A percentile compares a stretch with the other conserved stretches of the same genome.
These are phyloP conservation scores for Phodopus roborovskii DNA, from an alignment of 2,113 vertebrate genomes.

Conservation along the genomic window DNA sequence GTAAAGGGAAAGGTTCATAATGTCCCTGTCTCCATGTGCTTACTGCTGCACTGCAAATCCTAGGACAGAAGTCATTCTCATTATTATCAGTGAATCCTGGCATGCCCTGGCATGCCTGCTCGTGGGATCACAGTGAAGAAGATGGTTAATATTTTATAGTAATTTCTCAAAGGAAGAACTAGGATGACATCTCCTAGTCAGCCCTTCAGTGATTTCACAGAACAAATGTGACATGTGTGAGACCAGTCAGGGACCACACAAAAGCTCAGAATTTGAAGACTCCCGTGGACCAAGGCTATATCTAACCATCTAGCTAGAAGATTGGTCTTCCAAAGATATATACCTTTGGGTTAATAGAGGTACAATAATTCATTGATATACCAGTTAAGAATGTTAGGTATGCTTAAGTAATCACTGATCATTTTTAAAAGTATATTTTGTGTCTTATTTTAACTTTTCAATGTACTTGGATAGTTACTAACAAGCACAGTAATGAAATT, in stretches of 20 bases:
- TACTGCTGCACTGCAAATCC: slow-evolving; percentile 26
- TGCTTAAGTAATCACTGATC: slow-evolving; percentile 17
- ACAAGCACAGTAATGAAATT: slow-evolving; percentile 21
- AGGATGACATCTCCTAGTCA: not conserved
- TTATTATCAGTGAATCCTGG: slow-evolving; percentile 73
- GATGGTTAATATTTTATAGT: slow-evolving; percentile 63
- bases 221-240: slow-evolving; percentile 35
- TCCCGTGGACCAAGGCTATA: not conserved
- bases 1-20: not conserved
- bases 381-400: not conserved
- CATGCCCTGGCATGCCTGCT: slow-evolving; percentile 45
- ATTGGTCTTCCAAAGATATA: not conserved
- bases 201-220: slow-evolving; percentile 47
- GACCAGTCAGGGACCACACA: not conserved
- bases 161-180: slow-evolving; percentile 66
- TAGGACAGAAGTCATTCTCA: slow-evolving; percentile 68
- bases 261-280: slow-evolving; percentile 44
- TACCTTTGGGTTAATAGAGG: not conserved
- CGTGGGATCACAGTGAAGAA: not conserved
- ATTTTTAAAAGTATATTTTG: not conserved
- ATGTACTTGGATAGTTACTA: slow-evolving; percentile 32
- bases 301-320: not conserved
- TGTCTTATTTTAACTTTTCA: slow-evolving; percentile 25
- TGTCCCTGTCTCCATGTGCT: slow-evolving; percentile 7
- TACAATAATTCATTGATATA: slow-evolving; percentile 48